These are phyloP conservation scores for Ailuropoda melanoleuca DNA, from an alignment of 2,113 vertebrate genomes.

Conservation along the genomic window DNA sequence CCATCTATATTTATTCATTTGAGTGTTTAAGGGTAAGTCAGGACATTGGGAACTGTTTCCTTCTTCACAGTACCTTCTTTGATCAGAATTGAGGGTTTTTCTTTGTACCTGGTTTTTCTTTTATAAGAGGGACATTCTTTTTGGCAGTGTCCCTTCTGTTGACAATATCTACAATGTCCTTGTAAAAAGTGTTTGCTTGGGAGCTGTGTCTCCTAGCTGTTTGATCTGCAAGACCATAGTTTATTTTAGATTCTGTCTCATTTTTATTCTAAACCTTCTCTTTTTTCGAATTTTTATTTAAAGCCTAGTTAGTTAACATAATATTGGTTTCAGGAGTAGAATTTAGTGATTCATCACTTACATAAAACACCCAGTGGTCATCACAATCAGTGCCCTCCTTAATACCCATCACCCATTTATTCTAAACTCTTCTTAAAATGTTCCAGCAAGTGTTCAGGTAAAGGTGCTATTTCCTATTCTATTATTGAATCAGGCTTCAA, in stretches of 20 bases:
- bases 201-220: background rate
- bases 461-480: background rate
- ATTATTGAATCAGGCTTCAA: background rate
- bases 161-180: background rate
- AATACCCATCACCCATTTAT: background rate
- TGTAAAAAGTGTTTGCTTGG: background rate
- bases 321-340: background rate
- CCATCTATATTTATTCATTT: background rate
- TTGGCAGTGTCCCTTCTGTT: background rate
- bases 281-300: too few relatives aligned
- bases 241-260: slow-evolving; percentile 2
- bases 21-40: background rate
- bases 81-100: background rate
- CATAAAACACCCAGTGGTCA: background rate
- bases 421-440: background rate
- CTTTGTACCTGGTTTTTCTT: background rate
- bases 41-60: background rate
- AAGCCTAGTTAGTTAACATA: too few relatives aligned
- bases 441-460: background rate
- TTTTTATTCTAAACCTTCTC: background rate
- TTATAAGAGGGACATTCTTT: background rate
- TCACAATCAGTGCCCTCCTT: background rate
- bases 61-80: background rate
- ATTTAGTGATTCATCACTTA: background rate
- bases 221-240: background rate